Evolutionary conservation across 1,140 invertebrate species (phyloP).

Genomic region (Heterodera carotae): DNA sequence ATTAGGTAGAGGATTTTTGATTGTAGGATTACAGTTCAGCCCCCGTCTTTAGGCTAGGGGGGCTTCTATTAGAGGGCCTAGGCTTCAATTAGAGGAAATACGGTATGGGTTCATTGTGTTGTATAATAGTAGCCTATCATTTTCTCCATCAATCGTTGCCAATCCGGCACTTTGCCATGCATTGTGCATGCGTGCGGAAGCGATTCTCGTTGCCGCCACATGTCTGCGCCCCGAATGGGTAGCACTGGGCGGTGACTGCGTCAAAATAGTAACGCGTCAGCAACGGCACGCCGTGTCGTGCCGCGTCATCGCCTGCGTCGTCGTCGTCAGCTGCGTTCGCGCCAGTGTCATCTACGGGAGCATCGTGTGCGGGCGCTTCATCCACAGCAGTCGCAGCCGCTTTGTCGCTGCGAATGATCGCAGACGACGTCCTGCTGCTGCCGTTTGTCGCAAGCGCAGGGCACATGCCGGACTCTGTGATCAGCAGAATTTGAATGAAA

Average conservation of each 20-base stretch:
- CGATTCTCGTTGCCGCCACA: constrained; percentile 58
- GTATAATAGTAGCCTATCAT: too few species aligned
- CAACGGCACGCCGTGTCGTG: constrained; percentile 23
- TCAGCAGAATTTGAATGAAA: too few species aligned
- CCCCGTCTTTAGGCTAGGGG: too few species aligned
- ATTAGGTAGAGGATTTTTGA: too few species aligned
- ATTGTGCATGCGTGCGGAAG: constrained; percentile 34
- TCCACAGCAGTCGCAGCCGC: neutral
- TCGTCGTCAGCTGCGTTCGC: constrained; percentile 8
- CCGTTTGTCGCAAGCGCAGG: constrained; percentile 5
- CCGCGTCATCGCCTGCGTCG: constrained; percentile 1
- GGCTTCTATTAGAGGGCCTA: too few species aligned
- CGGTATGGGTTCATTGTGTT: too few species aligned
- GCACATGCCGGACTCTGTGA: constrained; percentile 43
- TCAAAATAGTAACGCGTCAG: constrained; percentile 56
- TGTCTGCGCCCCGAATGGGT: constrained; percentile 59
- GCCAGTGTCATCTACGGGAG: constrained; percentile 9
- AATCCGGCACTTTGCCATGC: constrained; percentile 36
- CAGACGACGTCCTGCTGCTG: too few species aligned
- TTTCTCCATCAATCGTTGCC: constrained; percentile 8
- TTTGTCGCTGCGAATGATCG: neutral
- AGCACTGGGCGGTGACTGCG: constrained; percentile 54
- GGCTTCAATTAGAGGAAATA: too few species aligned
- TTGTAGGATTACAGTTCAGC: too few species aligned
- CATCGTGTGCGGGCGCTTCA: neutral